phyloP scores from a whole-genome alignment of 2,888 invertebrate genomes.

The Pterostichus niger region DNA sequence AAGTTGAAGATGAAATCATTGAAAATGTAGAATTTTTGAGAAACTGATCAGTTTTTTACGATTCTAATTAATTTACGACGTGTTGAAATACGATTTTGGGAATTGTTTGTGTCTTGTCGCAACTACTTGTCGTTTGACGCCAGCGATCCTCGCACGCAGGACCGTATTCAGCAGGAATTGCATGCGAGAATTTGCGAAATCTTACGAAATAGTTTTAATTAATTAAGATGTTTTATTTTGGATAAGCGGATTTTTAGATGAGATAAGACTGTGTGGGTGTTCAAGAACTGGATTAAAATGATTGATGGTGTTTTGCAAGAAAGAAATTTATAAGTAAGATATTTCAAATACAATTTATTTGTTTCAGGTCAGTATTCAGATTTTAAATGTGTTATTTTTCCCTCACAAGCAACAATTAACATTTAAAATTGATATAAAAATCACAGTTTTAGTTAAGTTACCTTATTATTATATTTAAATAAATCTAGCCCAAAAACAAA shows the following conservation, averaged over 20 bases:
- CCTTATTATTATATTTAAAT: not conserved
- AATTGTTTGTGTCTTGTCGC: conserved; percentile 37
- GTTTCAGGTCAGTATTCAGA: not conserved
- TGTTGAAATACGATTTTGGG: conserved; percentile 24
- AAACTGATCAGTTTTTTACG: conserved; percentile 37
- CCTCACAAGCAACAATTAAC: not conserved
- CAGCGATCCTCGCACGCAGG: conserved; percentile 4
- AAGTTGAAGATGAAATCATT: conserved; percentile 20
- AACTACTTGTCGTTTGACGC: conserved; percentile 24
- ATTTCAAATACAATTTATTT: conserved; percentile 25
- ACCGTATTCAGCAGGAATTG: not conserved
- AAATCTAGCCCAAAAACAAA: too few relatives aligned
- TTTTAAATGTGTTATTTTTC: conserved; percentile 7
- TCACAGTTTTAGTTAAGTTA: not conserved
- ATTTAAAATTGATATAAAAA: not conserved
- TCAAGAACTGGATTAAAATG: conserved; percentile 30
- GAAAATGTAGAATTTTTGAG: conserved; percentile 31
- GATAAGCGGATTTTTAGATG: not conserved
- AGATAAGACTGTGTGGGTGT: conserved; percentile 29
- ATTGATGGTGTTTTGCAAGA: conserved; percentile 37
- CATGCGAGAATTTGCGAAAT: conserved; percentile 14
- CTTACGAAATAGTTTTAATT: conserved; percentile 35
- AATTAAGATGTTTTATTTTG: conserved; percentile 35
- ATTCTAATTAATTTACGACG: conserved; percentile 47
- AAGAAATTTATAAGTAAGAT: not conserved